Evolutionary conservation across 2,888 invertebrate genomes (phyloP), one percentile per base, ranked within the genome.

Genomic region (Ectobius pallidus): DNA sequence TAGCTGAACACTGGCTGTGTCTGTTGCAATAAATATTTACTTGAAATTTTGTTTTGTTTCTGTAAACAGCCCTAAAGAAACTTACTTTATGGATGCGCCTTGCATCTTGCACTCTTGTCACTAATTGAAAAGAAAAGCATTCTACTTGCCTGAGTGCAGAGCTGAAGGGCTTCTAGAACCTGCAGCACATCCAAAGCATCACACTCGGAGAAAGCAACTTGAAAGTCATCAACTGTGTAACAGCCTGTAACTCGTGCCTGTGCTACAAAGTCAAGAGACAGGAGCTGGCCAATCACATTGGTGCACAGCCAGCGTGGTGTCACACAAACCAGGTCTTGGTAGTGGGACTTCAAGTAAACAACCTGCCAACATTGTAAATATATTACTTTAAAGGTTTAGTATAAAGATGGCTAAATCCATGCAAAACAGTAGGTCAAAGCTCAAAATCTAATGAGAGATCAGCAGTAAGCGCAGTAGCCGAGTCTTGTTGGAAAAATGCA

Each of bases 151-250:
- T 86, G 85, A 72, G 90, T 87, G 79, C 91, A 92, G 63, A 92
- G 82, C 79, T 91, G 89, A 72, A 92, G 84, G 6, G 91, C 89
- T 82, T 92, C 91, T 61, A 93, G 82, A 74, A 89, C 84, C 79
- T 89, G 88, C 62, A 93, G 83, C 77, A 92, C 86, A 78, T 91
- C 90, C 71, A 86, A 82, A 3, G 91, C 90, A 78, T 92, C 92
- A 73, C 89, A 88, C 65, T 91, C 90, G 39, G 91, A 90, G 80
- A 87, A 90, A 78, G 90, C 86, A 49, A 90, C 86, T 81, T 91
- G 91, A 80, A 93, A 90, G 81, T 92, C 92, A 77, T 91, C 91
- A 14, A 87, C 82, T 1, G 90, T 88, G 81, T 91, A 92, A 77
- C 90, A 90, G 1, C 92, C 93, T 18, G 90, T 88, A 9, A 87